Evolutionary conservation across 2,888 invertebrate species (phyloP), one percentile per base, ranked within the genome.

Genomic region (Autographa gamma): DNA sequence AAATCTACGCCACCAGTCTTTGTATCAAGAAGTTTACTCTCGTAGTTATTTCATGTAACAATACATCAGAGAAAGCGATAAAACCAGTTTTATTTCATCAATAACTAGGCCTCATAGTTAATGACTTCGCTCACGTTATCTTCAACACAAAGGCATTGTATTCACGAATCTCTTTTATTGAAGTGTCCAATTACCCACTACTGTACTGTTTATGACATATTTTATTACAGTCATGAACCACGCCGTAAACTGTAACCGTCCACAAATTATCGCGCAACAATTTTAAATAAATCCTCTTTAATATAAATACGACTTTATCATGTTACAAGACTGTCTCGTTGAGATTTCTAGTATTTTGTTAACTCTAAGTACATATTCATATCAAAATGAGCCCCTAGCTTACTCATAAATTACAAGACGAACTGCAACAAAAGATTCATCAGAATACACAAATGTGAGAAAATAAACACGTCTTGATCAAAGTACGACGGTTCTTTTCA

Each of bases 381-480:
- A 63, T 41, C 52, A 58, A 77, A 74, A 71, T 69, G 62, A 71
- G 19, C 58, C 59, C 38, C 69, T 68, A 67, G 67, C 63, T 41
- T 66, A 62, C 48, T 66, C 65, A 66, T 69, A 72, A 80, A 75
- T 76, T 54, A 83, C 69, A 32, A 80, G 60, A 66, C 60, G 52
- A 64, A 54, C 54, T 31, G 18, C 59, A 63, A 75, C 67, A 81
- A 77, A 63, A 68, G 25, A 48, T 70, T 78, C 60, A 71, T 72
- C 79, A 79, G 69, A 60, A 76, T 82, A 63, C 72, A 74, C 86
- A 85, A 87, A 88, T 88, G 87, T 84, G 85, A 80, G 83, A 85
- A 89, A 88, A 90, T 86, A 90, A 88, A 86, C 76, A 76, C 77
- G 59, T 74, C 71, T 71, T 85, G 86, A 89, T 90, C 91, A 91